Evolutionary conservation across 1,140 invertebrate genomes (phyloP), one percentile per base, ranked within the genome.

Genomic region (Conus betulinus): DNA sequence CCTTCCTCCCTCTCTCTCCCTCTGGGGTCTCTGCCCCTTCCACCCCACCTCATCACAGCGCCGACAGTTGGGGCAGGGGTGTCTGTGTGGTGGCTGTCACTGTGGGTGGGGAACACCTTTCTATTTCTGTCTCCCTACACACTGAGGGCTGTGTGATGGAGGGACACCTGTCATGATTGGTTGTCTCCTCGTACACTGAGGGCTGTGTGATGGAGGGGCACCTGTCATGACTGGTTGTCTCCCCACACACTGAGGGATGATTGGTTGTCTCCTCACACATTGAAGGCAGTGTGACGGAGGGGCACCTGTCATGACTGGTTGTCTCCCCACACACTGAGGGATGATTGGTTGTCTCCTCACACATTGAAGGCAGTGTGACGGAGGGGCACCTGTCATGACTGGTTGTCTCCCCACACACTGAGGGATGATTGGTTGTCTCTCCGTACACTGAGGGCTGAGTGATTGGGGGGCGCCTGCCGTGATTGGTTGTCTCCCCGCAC

Each of bases 261-360:
- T 90, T 91, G n/a, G 90, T 88, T 17, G 87, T 74, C 52, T 74
- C 84, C 11, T 67, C 84, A 20, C 63, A 85, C 11, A 85, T 67
- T 11, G 67, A 39, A 6, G 84, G 84, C 84, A 76, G n/a, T 10
- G 84, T 51, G 84, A 85, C 76, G 39, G 84, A 76, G 63, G 51
- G 84, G 57, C 39, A 39, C 39, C 39, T 39, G 39, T 39, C 39
- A 3, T 39, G 39, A 39, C 3, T 39, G 39, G 39, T 39, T 39
- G 39, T 39, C 39, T 39, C 39, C 39, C 39, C 3, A 3, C 39
- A 39, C 39, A 39, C 39, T 39, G 39, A 39, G 39, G n/a, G 39
- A 39, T 89, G 91, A 74, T 90, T 91, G n/a, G 90, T 88, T 3
- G 3, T 39, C 39, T 39, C 39, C 39, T 39, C 39, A 39, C 39